Evolutionary conservation across 2,797 vertebrate species (phyloP).

Genomic region (Cyclopterus lumpus): DNA sequence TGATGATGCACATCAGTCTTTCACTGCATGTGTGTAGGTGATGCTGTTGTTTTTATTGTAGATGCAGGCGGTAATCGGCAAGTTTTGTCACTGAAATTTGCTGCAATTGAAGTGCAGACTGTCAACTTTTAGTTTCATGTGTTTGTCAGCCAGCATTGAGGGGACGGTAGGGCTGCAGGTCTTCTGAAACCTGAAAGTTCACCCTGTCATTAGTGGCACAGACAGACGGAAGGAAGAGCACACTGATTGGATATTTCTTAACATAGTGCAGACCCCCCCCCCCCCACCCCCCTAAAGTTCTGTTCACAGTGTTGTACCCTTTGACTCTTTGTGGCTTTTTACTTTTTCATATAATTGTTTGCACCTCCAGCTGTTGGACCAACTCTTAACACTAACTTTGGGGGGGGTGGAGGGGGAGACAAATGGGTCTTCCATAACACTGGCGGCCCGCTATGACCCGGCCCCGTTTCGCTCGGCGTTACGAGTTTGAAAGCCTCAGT

Average conservation of each 20-base stretch:
- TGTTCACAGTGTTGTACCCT: background rate
- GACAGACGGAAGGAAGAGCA: background rate
- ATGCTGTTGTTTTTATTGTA: no score
- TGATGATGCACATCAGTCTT: constrained; percentile 1
- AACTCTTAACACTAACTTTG: constrained; percentile 1
- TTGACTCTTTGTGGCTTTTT: background rate
- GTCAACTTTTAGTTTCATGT: constrained; percentile 40
- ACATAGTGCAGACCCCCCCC: background rate
- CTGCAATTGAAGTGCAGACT: constrained; percentile 20
- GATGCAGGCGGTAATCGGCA: background rate
- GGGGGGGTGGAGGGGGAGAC: background rate
- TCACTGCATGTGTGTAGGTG: background rate
- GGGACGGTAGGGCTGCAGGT: background rate
- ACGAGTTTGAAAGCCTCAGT: constrained; percentile 22
- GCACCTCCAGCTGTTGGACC: background rate
- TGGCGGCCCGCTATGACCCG: background rate
- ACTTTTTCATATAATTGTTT: background rate
- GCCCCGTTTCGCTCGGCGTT: background rate
- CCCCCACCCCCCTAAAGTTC: background rate
- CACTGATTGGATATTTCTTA: background rate
- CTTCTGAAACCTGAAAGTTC: background rate
- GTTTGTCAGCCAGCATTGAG: constrained; percentile 6
- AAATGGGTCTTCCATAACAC: constrained; percentile 16
- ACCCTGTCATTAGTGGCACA: background rate
- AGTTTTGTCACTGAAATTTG: background rate